Evolutionary conservation across 2,888 invertebrate genomes (phyloP), one percentile per base, ranked within the genome.

Genomic region (Machimus atricapillus): DNA sequence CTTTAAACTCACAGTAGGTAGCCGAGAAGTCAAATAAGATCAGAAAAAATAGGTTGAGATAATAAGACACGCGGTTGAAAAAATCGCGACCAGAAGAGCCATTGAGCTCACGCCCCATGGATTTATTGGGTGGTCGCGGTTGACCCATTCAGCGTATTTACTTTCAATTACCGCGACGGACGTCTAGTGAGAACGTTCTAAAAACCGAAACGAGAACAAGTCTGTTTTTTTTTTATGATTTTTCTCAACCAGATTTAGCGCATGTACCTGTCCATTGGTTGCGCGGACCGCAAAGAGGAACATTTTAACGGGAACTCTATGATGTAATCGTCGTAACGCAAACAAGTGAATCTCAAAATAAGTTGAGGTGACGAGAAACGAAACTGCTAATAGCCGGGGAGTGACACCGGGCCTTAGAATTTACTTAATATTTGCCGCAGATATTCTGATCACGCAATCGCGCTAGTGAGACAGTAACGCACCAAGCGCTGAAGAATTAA

Each of bases 381-480:
- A 31, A 73, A 14, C 40, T 43, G 85, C 85, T 85, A 85, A 85
- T 74, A 46, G 74, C n/a, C 23, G 66, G 31, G 73, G 74, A 73
- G 83, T 43, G 83, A 66, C 66, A 73, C 85, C 46, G 66, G 74
- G 19, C 74, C 85, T 16, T 73, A 40, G 52, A 52, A 12, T 37
- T 46, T 74, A 85, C 16, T 46, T 46, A 85, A 85, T 85, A 85
- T 85, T 85, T 85, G 74, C 74, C 74, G n/a, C 27, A 46, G 23
- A 73, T 85, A 74, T 85, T 73, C 85, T 46, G 85, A 74, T 74
- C 85, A 85, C 85, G 85, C 74, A 85, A 85, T 27, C 85, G 46
- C 31, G 37, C 46, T n/a, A 43, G 83, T 73, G 66, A 66, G 66
- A 23, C 73, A 73, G 12, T 43, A 74, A 85, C 85, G 85, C 43